Evolutionary conservation across 2,797 vertebrate species (phyloP).

Genomic region (Labroides dimidiatus): DNA sequence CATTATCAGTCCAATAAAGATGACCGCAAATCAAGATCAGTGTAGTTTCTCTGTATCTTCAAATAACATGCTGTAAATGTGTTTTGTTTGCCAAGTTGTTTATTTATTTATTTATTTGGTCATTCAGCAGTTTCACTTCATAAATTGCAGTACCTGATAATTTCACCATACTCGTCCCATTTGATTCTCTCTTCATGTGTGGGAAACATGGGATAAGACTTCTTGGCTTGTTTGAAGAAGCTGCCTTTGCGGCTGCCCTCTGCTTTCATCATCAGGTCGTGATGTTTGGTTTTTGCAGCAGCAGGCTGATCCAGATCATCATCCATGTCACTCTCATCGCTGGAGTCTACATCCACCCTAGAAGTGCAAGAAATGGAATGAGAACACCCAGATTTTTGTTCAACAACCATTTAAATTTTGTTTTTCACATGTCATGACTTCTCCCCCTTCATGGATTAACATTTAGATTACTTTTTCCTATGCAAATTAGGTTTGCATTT

Average conservation of each 20-base stretch:
- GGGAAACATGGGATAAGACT: conserved; percentile 99
- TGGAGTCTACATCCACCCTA: conserved; percentile 97
- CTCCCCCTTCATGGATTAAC: conserved; percentile 15
- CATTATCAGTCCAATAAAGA: background rate
- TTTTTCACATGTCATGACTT: conserved; percentile 22
- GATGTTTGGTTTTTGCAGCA: conserved; percentile 92
- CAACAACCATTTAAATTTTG: too few relatives aligned
- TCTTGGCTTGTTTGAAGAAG: conserved; percentile 99
- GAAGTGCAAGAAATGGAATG: conserved; percentile 12
- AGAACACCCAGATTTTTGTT: background rate
- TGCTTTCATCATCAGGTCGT: conserved; percentile 98
- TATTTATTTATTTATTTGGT: too few relatives aligned
- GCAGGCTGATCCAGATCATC: conserved; percentile 95
- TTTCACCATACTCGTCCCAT: conserved; percentile 99
- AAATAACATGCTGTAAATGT: too few relatives aligned
- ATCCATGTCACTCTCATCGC: conserved; percentile 96
- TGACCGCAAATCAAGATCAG: background rate
- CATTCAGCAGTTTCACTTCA: background rate
- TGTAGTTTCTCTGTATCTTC: too few relatives aligned
- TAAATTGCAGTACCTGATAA: conserved; percentile 89
- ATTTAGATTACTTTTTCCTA: conserved; percentile 29
- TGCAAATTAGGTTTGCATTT: conserved; percentile 36
- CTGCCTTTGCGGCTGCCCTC: conserved; percentile 96
- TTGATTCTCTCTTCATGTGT: conserved; percentile 97
- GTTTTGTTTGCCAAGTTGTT: too few relatives aligned